Conservation (phyloP, 92 coral and sea anemone genomes). For the Pocillopora meandrina region DNA sequence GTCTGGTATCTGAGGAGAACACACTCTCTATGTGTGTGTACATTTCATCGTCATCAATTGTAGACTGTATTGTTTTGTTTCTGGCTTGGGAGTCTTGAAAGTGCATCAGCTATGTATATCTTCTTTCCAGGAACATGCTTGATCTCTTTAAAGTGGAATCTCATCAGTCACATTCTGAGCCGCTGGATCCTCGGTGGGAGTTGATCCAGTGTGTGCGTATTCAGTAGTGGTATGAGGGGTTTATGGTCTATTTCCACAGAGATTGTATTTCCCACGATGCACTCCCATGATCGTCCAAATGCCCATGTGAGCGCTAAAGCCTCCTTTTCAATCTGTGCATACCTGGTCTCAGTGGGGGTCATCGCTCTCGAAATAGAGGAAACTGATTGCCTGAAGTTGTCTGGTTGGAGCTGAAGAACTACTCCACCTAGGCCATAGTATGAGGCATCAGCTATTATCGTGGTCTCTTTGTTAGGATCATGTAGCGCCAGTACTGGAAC, state of each 20-base stretch:
- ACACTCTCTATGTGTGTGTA: no score
- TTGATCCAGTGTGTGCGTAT: conserved; percentile 34
- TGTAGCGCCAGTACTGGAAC: no score
- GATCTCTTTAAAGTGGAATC: conserved; percentile 38
- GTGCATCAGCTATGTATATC: conserved; percentile 30
- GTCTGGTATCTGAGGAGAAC: conserved; percentile 44
- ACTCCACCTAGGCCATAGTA: no score
- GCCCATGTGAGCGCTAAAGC: conserved; percentile 35
- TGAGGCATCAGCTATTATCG: no score
- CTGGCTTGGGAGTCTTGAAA: conserved; percentile 21
- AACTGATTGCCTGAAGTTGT: conserved; percentile 41
- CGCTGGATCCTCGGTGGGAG: conserved; percentile 51
- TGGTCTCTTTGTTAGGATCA: no score
- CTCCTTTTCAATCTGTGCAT: conserved; percentile 14
- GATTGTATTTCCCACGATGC: conserved; percentile 24
- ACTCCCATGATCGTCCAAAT: background rate
- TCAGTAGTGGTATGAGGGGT: conserved; percentile 37
- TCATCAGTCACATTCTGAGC: conserved; percentile 36
- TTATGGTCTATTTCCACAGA: conserved; percentile 45
- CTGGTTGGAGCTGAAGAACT: background rate
- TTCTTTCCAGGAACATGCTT: conserved; percentile 16
- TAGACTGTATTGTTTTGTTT: background rate
- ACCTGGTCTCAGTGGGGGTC: background rate
- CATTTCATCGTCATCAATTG: no score
- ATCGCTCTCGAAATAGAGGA: conserved; percentile 33